Evolutionary conservation across 2,797 vertebrate genomes (phyloP).

Genomic region (Melanotaenia maccullochi): DNA sequence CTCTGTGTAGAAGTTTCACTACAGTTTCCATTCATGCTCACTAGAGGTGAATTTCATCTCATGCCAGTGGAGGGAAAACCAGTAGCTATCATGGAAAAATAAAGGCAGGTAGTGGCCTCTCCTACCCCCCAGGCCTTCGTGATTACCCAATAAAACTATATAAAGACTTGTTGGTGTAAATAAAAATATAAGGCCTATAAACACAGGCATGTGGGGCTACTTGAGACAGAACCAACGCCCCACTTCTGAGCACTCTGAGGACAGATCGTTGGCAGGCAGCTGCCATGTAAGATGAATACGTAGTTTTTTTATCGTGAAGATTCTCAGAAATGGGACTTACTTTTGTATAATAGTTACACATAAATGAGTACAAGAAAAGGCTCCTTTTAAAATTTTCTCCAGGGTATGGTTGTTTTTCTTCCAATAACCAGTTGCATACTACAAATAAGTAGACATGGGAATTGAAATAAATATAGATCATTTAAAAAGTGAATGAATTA

Average conservation of each 20-base stretch:
- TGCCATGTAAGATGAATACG: conserved; percentile 56
- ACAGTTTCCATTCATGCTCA: conserved; percentile 2
- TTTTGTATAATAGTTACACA: background rate
- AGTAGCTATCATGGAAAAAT: conserved; percentile 33
- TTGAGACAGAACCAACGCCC: conserved; percentile 68
- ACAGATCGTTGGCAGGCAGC: conserved; percentile 49
- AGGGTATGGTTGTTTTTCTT: background rate
- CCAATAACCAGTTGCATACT: background rate
- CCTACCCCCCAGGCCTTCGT: conserved; percentile 12
- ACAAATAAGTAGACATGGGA: background rate
- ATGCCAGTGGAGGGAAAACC: background rate
- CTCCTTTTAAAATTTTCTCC: background rate
- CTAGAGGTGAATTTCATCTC: background rate
- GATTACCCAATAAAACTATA: conserved; percentile 64
- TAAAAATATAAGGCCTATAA: conserved; percentile 70
- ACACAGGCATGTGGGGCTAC: conserved; percentile 61
- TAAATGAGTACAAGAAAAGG: background rate
- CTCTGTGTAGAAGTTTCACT: conserved; percentile 15
- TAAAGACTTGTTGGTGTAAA: conserved; percentile 65
- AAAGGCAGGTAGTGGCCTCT: conserved; percentile 33
- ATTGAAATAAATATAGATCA: background rate
- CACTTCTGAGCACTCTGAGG: conserved; percentile 21
- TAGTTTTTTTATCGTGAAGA: conserved; percentile 46
- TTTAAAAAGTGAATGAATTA: background rate
- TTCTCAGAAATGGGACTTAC: conserved; percentile 6